A percentile compares a stretch with the other conserved stretches of the same genome.
phyloP scores from a whole-genome alignment of 1,140 invertebrate genomes.

The Apocrypta bakeri region DNA sequence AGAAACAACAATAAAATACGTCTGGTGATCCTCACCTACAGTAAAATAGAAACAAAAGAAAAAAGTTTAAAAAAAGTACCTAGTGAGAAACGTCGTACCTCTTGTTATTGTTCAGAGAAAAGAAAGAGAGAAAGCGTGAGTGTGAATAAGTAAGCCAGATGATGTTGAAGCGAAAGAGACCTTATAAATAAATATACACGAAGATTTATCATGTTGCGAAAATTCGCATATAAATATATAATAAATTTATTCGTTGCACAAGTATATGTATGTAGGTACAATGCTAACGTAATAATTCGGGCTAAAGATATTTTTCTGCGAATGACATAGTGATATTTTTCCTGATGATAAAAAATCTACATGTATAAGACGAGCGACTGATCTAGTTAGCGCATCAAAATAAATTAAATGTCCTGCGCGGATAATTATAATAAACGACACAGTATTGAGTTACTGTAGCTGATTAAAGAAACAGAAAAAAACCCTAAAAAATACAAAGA shows the following conservation, averaged over 20 bases:
- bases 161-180: conserved; percentile 14
- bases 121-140: conserved; percentile 11
- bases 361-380: conserved; percentile 47
- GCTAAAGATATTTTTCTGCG: conserved; percentile 51
- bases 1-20: conserved; percentile 22
- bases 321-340: conserved; percentile 49
- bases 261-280: conserved; percentile 41
- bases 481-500: too few species aligned
- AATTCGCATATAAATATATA: conserved; percentile 54
- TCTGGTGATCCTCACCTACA: conserved; percentile 3
- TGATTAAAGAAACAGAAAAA: conserved; percentile 11
- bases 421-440: conserved; percentile 1
- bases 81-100: conserved; percentile 28
- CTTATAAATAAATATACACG: background rate
- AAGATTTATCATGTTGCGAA: conserved; percentile 31
- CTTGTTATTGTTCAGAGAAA: conserved; percentile 31
- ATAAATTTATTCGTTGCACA: conserved; percentile 55
- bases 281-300: conserved; percentile 32
- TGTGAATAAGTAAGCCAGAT: background rate
- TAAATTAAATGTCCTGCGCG: conserved; percentile 37
- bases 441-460: conserved; percentile 41
- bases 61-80: background rate
- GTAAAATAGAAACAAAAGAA: too few species aligned
- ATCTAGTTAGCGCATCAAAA: conserved; percentile 49
- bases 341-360: conserved; percentile 15